Evolutionary conservation across 2,113 vertebrate genomes (phyloP), one percentile per base, ranked within the genome.

Genomic region (Chroicocephalus ridibundus): DNA sequence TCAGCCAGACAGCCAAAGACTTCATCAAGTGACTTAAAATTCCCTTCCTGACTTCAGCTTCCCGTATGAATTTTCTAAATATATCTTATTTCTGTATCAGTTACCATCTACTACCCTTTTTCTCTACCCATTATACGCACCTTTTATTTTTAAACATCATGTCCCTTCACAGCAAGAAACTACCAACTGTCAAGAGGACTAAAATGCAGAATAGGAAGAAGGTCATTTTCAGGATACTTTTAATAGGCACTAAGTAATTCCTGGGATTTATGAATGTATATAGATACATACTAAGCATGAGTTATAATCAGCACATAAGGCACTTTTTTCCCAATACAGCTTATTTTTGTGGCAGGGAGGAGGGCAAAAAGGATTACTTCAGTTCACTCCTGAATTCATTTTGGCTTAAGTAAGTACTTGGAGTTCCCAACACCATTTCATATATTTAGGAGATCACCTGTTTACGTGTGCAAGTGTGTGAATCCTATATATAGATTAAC

Each of bases 361-460:
- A 93, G 11, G 24, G 65, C 42, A 91, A 94, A 88, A 96, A 88
- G 55, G 74, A 93, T 91, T 90, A 90, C 62, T 89, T 93, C 68
- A 78, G 82, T 81, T 91, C 64, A 80, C 62, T 89, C 52, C 60
- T 89, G 51, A 95, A 94, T 83, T 62, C 82, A 52, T 87, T 94
- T 91, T 94, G 89, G 82, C 68, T 96, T 93, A 94, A 94, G n/a
- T 77, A 91, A 95, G 97, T 90, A 97, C 95, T 90, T 76, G 68
- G 94, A 95, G 93, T 94, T 85, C 61, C 96, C 94, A 93, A 40
- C 44, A n/a, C 69, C 85, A 95, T 92, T 94, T 94, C 80, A 94
- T 90, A 93, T 94, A 96, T 97, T 96, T 97, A 98, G 97, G 94
- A 81, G 86, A 94, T 96, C 95, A 96, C 80, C 94, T 98, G 96